Evolutionary conservation across 2,113 vertebrate genomes (phyloP).

Genomic region (Apodemus sylvaticus): DNA sequence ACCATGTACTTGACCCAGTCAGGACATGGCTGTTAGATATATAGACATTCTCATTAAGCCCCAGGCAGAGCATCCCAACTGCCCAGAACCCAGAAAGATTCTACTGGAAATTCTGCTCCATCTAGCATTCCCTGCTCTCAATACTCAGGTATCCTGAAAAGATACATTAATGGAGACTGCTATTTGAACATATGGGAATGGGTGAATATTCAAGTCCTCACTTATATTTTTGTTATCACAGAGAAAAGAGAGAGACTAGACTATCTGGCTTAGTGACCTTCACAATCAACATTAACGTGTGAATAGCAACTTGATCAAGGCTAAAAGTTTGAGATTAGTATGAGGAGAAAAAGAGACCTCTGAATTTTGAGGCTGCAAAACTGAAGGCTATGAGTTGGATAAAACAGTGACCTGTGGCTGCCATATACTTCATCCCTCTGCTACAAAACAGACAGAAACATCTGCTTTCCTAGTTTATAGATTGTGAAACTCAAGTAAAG

Average conservation of each 20-base stretch:
- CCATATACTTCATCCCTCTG: background rate
- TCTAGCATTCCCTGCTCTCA: background rate
- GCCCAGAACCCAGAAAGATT: slow-evolving; percentile 58
- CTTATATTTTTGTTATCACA: background rate
- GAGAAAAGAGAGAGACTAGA: background rate
- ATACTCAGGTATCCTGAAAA: background rate
- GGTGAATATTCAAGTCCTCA: background rate
- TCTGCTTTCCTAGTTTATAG: background rate
- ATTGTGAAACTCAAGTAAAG: background rate
- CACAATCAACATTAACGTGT: background rate
- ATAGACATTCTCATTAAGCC: slow-evolving; percentile 70
- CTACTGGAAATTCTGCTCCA: slow-evolving; percentile 66
- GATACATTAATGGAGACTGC: slow-evolving; percentile 63
- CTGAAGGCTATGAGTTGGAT: background rate
- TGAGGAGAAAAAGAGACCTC: background rate
- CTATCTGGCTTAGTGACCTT: background rate
- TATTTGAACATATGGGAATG: slow-evolving; percentile 1
- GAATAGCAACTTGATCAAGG: background rate
- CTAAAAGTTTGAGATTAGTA: background rate
- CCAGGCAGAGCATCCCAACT: slow-evolving; percentile 29
- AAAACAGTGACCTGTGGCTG: background rate
- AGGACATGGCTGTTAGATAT: slow-evolving; percentile 69
- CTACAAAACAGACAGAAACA: background rate
- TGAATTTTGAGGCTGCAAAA: background rate
- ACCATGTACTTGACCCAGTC: slow-evolving; percentile 62